These are phyloP conservation scores for Neodiprion fabricii DNA, from an alignment of 1,140 invertebrate species.

Conservation along the genomic window DNA sequence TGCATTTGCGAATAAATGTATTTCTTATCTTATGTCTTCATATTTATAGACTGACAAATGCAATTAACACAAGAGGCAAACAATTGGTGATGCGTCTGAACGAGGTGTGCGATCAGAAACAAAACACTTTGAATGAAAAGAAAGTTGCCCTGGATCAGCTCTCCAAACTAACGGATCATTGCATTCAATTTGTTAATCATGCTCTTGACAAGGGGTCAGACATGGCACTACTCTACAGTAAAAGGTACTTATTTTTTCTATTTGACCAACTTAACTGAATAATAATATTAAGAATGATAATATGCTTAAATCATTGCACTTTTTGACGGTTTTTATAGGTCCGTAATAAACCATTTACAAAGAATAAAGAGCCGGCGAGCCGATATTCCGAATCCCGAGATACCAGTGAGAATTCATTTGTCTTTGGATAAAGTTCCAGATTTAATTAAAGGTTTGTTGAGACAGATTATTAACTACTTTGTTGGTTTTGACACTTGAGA, in stretches of 20 bases:
- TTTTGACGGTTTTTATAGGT: slow-evolving; percentile 44
- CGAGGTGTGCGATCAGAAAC: slow-evolving; percentile 84
- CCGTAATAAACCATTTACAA: slow-evolving; percentile 73
- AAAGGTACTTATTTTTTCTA: slow-evolving; percentile 65
- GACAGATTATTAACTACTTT: slow-evolving; percentile 7
- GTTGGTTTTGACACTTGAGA: slow-evolving; percentile 16
- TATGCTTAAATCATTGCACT: slow-evolving; percentile 6
- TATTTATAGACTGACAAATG: slow-evolving; percentile 74
- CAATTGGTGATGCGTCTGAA: slow-evolving; percentile 79
- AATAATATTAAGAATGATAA: slow-evolving; percentile 25
- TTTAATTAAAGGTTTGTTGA: slow-evolving; percentile 72
- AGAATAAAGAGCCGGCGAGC: slow-evolving; percentile 79
- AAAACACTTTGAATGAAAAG: slow-evolving; percentile 82
- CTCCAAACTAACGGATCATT: slow-evolving; percentile 84
- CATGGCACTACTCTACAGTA: slow-evolving; percentile 83
- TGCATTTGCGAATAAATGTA: neutral
- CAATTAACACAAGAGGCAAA: slow-evolving; percentile 82
- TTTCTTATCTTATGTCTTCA: neutral
- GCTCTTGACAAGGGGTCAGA: slow-evolving; percentile 82
- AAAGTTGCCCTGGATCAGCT: slow-evolving; percentile 80
- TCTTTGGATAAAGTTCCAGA: slow-evolving; percentile 80
- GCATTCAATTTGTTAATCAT: slow-evolving; percentile 81
- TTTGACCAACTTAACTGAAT: neutral
- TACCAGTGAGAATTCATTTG: slow-evolving; percentile 79
- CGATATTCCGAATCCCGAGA: slow-evolving; percentile 85